Evolutionary conservation across 2,797 vertebrate genomes (phyloP).

Genomic region (Holocentrus rufus): DNA sequence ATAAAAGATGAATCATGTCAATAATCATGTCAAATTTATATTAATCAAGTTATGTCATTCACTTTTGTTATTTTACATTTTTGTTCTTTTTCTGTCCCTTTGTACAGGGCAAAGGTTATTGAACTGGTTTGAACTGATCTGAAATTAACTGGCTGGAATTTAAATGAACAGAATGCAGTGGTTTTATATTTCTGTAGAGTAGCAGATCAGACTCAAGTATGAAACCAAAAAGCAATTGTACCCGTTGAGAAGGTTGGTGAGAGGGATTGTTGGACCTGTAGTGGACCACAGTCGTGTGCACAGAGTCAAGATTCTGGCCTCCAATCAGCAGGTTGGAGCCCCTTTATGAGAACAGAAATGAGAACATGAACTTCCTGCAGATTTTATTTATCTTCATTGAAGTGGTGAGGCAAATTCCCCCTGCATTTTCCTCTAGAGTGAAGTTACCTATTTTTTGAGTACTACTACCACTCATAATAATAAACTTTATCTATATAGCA

Average conservation of each 20-base stretch:
- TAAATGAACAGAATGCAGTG: background rate
- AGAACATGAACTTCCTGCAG: background rate
- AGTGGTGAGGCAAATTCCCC: background rate
- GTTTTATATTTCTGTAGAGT: background rate
- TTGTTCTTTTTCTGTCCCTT: background rate
- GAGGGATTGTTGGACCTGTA: constrained; percentile 71
- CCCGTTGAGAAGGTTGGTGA: constrained; percentile 52
- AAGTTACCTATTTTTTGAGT: background rate
- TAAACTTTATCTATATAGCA: no score
- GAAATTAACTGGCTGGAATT: background rate
- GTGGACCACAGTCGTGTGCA: constrained; percentile 78
- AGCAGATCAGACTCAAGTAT: background rate
- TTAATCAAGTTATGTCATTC: background rate
- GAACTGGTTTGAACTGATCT: background rate
- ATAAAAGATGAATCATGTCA: no score
- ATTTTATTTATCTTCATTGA: background rate
- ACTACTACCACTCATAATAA: no score
- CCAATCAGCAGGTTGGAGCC: constrained; percentile 85
- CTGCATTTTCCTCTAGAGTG: background rate
- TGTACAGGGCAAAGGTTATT: background rate
- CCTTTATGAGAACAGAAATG: constrained; percentile 60
- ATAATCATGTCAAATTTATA: no score
- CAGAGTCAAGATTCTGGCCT: constrained; percentile 89
- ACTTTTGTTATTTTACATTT: background rate
- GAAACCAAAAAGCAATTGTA: constrained; percentile 47